Base-by-base conservation (phyloP, 2,888 invertebrate species). In the Ennomos erosarius region DNA sequence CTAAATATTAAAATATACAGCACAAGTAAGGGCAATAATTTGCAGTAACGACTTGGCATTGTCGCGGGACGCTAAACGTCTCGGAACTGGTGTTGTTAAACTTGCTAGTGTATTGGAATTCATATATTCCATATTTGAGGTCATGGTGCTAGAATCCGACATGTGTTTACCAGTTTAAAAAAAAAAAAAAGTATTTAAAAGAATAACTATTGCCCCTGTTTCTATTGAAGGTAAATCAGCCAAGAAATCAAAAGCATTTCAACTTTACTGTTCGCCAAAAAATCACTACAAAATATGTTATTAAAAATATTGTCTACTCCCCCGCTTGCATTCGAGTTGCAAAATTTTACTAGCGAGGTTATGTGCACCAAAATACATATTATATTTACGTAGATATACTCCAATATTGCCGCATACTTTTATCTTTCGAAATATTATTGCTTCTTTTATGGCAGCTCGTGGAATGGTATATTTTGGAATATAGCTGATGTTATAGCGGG, bases 41-140 rank as follows among this genome's bases (percentile, higher is more conserved):
- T 66, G 71, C 71, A 67, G 74, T 78, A 79, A 79, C 75, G 79
- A 77, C 76, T 78, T 78, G 78, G 78, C 80, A 73, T 73, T 72
- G 74, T 74, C 71, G 64, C 65, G 58, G 55, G 65, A 65, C 65
- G 67, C 71, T 73, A 76, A 76, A 75, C 71, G 77, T 69, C 73
- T 70, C 54, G 59, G 64, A 67, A 68, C 68, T 43, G 47, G 10
- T 35, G 26, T 26, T 26, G 26, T 26, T 26, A 26, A 6, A 26
- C 26, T 26, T 26, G 13, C 9, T 9, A 8, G 34, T 38, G 35
- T 42, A 40, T 26, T 38, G 11, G n/a, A 16, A 50, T 50, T 33
- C 45, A 45, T 44, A 16, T 49, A 44, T 42, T 3, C 38, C 26
- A 26, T 0, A 16, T 11, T 40, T 16, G 8, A 9, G 9, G n/a